Evolutionary conservation across 1,140 invertebrate species (phyloP).

Genomic region (Proctacanthus coquilletti): DNA sequence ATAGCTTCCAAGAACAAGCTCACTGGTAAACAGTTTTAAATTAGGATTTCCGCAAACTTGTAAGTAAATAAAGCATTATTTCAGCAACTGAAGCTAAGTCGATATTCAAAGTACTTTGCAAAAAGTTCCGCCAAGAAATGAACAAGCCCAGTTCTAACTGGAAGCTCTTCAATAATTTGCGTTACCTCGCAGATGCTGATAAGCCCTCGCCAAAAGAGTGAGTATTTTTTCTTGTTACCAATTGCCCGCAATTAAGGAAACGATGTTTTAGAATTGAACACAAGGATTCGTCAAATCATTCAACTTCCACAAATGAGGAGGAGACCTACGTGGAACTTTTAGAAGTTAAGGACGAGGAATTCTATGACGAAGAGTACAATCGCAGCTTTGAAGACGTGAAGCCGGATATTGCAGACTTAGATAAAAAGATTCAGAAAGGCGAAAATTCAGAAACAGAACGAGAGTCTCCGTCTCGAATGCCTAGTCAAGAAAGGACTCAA

Average conservation of each 20-base stretch:
- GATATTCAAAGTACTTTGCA: conserved; percentile 26
- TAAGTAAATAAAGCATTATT: conserved; percentile 1
- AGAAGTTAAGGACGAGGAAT: conserved; percentile 23
- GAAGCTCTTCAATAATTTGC: conserved; percentile 18
- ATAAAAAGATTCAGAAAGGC: conserved; percentile 18
- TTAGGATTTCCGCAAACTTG: too few relatives aligned
- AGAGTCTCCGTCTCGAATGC: too few relatives aligned
- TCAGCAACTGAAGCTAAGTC: conserved; percentile 24
- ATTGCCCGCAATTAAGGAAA: neutral
- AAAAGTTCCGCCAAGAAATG: conserved; percentile 26
- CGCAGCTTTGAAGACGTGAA: conserved; percentile 9
- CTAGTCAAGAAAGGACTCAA: too few relatives aligned
- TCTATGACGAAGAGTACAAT: conserved; percentile 14
- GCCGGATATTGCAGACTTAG: conserved; percentile 9
- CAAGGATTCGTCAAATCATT: neutral
- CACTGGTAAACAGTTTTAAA: too few relatives aligned
- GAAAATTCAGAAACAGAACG: conserved; percentile 24
- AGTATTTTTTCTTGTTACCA: neutral
- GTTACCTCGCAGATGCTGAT: neutral
- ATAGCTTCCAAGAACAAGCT: neutral
- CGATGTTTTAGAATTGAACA: neutral
- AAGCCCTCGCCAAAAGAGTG: neutral
- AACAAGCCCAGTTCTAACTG: conserved; percentile 19
- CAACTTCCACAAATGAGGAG: conserved; percentile 12
- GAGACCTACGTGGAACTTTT: conserved; percentile 21